Evolutionary conservation across 2,113 vertebrate genomes (phyloP), one percentile per base, ranked within the genome.

Genomic region (Etheostoma spectabile): DNA sequence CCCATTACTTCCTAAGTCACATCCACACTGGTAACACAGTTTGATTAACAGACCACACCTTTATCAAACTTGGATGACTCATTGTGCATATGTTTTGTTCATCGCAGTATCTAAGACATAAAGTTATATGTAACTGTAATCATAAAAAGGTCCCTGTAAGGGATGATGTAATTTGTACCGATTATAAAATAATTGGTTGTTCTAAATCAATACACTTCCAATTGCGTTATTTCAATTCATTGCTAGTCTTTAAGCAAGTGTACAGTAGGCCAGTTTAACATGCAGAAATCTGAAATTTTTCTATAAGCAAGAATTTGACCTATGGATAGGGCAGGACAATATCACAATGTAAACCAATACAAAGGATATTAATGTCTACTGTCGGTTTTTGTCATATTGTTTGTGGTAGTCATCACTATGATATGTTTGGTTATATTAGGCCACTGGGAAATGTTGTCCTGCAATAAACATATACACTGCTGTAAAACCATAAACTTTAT

Each of bases 11-110:
- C 53, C 18, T 1, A 6, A 45, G 35, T 35, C 18, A 27, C 42
- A 72, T 55, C 59, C 12, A 19, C 56, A 16, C n/a, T 63, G 80
- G 82, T 87, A 52, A 66, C 3, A 70, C 5, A 6, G 73, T 83
- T 76, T 80, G 18, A 74, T 65, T 48, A 59, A 68, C 27, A 55
- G 27, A 60, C 22, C 46, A 33, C 69, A 51, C 65, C 79, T 81
- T 84, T 61, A 73, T 59, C 62, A 62, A 72, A 85, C 64, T 57
- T 18, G 42, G 15, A 69, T 1, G 42, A 52, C 18, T 51, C 15
- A 27, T 18, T 48, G 21, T 48, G 14, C 16, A 68, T 27, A 72
- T 16, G 49, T 49, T 57, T 19, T 1, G 46, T 57, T 13, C 30
- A 45, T 55, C 56, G 15, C 18, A 19, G 8, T 27, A 33, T 55